Conservation (phyloP, 2,888 invertebrate species). For the Netelia inedita region DNA sequence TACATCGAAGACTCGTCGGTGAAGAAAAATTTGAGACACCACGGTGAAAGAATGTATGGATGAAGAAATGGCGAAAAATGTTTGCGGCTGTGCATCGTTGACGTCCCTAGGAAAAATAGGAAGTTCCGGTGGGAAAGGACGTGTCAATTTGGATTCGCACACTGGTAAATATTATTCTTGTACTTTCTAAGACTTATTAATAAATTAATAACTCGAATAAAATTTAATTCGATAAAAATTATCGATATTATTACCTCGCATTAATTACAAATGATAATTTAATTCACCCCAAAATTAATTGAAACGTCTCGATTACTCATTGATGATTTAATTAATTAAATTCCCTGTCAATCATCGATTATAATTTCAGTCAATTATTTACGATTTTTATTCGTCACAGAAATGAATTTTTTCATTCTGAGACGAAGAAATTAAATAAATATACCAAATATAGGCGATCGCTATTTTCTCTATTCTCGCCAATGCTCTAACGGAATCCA, state of each 20-base stretch:
- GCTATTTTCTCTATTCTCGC: conserved; percentile 6
- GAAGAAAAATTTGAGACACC: conserved; percentile 11
- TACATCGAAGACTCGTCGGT: neutral
- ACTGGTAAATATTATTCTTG: conserved; percentile 73
- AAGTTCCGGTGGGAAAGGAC: conserved; percentile 66
- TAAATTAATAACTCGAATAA: neutral
- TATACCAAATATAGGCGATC: conserved; percentile 33
- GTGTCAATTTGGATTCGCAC: conserved; percentile 72
- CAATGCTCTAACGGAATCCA: conserved; percentile 36
- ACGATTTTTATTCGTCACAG: no score
- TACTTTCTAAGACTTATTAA: conserved; percentile 1
- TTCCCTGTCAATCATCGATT: no score
- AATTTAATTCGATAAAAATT: neutral
- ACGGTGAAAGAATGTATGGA: conserved; percentile 24
- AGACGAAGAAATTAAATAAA: neutral
- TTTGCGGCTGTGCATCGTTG: conserved; percentile 36
- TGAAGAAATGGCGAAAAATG: conserved; percentile 50
- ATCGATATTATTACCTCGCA: neutral
- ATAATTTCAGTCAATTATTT: no score
- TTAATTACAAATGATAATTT: neutral
- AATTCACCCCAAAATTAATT: neutral
- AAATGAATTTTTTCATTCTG: no score
- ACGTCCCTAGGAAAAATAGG: conserved; percentile 30
- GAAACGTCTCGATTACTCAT: no score
- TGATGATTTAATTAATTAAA: no score